A percentile compares a stretch with the other conserved stretches of the same genome.
Evolutionary conservation across 2,797 vertebrate species (phyloP).

Genomic region (Coilia nasus): DNA sequence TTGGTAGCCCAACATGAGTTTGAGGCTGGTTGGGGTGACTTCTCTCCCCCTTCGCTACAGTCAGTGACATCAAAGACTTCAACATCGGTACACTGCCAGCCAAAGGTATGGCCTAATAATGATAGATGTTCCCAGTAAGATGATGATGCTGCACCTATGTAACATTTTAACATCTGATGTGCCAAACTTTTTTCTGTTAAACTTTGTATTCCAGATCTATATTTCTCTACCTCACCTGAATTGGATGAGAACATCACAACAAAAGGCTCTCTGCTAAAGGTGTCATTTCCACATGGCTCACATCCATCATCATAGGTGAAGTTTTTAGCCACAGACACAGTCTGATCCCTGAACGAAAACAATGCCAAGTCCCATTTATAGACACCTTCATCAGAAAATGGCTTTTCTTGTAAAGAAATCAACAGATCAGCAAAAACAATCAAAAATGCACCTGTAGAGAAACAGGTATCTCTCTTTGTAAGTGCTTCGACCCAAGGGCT

Average conservation of each 20-base stretch:
- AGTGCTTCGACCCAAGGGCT: constrained; percentile 81
- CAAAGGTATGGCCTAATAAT: no score
- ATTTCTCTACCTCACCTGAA: constrained; percentile 62
- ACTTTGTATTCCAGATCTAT: neutral
- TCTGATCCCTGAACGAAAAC: constrained; percentile 68
- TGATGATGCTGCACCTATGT: neutral
- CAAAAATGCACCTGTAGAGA: constrained; percentile 82
- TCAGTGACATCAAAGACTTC: no score
- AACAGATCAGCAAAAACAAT: neutral
- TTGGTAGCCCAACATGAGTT: no score
- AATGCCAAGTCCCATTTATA: neutral
- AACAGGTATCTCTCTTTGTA: constrained; percentile 93
- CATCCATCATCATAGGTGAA: constrained; percentile 84
- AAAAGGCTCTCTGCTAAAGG: constrained; percentile 87
- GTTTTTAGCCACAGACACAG: constrained; percentile 73
- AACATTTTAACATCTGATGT: neutral
- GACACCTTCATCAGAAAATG: neutral
- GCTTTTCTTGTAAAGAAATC: constrained; percentile 17
- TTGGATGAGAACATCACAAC: constrained; percentile 81
- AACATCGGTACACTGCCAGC: no score
- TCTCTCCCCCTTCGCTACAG: no score
- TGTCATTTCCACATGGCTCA: constrained; percentile 71
- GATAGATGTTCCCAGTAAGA: neutral
- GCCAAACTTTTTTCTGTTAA: neutral
- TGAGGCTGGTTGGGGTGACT: no score